A percentile compares a stretch with the other conserved stretches of the same genome.
Evolutionary conservation across 2,888 invertebrate species (phyloP).

Genomic region (Noctua janthe): DNA sequence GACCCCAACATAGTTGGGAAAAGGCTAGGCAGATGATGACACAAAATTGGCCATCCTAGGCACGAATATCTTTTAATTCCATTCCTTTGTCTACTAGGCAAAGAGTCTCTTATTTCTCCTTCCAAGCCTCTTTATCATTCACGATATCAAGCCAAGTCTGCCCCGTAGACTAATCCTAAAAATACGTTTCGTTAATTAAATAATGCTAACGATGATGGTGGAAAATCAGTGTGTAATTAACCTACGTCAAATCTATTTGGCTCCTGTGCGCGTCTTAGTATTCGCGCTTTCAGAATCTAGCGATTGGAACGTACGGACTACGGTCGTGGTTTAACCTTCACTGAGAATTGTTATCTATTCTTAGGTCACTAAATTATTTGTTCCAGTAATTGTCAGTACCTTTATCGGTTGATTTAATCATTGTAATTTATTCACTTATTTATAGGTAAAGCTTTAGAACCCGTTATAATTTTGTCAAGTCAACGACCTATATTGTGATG

Average conservation of each 20-base stretch:
- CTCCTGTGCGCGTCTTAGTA: conserved; percentile 22
- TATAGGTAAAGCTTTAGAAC: conserved; percentile 19
- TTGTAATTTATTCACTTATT: conserved; percentile 18
- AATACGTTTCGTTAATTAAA: conserved; percentile 4
- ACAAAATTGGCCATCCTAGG: not conserved
- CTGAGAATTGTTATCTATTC: conserved; percentile 72
- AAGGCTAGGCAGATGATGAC: too few species aligned
- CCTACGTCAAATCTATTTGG: conserved; percentile 45
- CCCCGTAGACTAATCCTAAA: not conserved
- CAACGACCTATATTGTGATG: conserved; percentile 51
- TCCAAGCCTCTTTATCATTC: not conserved
- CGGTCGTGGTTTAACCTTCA: conserved; percentile 73
- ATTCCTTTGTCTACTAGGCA: not conserved
- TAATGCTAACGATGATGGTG: conserved; percentile 21
- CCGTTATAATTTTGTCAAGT: conserved; percentile 34
- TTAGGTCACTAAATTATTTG: conserved; percentile 70
- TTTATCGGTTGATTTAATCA: conserved; percentile 32
- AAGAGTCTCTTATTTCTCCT: not conserved
- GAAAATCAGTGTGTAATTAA: conserved; percentile 20
- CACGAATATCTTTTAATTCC: not conserved
- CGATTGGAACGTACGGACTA: conserved; percentile 67
- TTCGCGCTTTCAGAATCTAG: conserved; percentile 64
- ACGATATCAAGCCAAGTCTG: not conserved
- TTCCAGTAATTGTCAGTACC: conserved; percentile 68
- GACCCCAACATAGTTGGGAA: too few species aligned